Evolutionary conservation across 2,797 vertebrate genomes (phyloP), one percentile per base, ranked within the genome.

Genomic region (Myotis planiceps): DNA sequence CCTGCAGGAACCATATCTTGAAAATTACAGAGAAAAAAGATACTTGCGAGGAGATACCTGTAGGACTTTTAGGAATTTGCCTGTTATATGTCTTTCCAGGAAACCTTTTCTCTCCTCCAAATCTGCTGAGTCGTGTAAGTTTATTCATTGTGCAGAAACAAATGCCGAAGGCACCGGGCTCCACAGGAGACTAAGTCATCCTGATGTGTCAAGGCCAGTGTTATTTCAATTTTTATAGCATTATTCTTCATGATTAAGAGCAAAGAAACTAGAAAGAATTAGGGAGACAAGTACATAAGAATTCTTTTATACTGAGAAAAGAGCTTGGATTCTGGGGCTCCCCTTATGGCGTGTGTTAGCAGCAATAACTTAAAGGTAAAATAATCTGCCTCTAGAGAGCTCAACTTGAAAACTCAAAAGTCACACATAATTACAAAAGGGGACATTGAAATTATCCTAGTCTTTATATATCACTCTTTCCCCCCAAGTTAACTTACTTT

Each of bases 181-280:
- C 14, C 49, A 9, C 0, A 7, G 65, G 14, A 32, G 19, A 55
- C 6, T 2, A 6, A 2, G 32, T 27, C 29, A 12, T 15, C 3
- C 55, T 18, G 16, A 2, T 4, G 2, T 9, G 10, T 2, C 2
- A 1, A 14, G 4, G 5, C 2, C n/a, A 3, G 4, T 1, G 0
- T 37, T 18, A 37, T 9, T 66, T 86, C 23, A 6, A 5, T 10
- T 32, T 55, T 51, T 49, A 5, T 1, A n/a, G 7, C 12, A 9
- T 76, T 47, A 13, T 74, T 71, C 42, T 15, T 42, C 16, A n/a
- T 19, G 27, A 32, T 29, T 19, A 39, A 15, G 37, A 71, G 18
- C n/a, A 47, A 74, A 42, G 6, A 14, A 23, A 65, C 14, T 5
- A 25, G 1, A 39, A 15, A 66, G n/a, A 42, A 1, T 18, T 29